A percentile compares a stretch with the other conserved stretches of the same genome.
Conservation (phyloP, 2,113 vertebrate species). For the Rhagologus leucostigma region DNA sequence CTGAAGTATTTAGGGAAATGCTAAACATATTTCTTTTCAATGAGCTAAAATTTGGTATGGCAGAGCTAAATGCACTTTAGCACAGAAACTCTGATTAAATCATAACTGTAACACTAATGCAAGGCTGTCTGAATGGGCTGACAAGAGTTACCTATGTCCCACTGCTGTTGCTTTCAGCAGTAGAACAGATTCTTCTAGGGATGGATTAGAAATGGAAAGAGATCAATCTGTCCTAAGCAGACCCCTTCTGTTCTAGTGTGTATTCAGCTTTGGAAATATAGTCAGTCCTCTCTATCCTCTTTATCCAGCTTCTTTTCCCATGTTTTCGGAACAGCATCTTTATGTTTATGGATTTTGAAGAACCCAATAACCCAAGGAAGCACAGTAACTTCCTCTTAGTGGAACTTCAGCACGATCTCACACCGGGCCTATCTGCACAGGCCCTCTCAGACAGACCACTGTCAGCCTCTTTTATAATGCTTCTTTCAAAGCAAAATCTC, state of each 20-base stretch:
- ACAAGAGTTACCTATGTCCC: neutral
- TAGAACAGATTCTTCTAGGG: neutral
- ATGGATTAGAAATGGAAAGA: neutral
- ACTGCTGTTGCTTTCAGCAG: neutral
- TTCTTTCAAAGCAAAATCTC: neutral
- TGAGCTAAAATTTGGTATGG: neutral
- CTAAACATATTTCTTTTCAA: neutral
- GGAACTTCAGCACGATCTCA: neutral
- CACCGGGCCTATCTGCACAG: rapidly evolving
- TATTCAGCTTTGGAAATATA: neutral
- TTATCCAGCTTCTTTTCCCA: neutral
- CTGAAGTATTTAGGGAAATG: neutral
- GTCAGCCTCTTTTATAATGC: no score
- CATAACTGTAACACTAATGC: neutral
- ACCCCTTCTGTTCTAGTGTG: neutral
- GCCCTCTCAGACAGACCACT: neutral
- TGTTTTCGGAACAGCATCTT: neutral
- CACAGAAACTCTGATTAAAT: neutral
- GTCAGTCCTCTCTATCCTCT: neutral
- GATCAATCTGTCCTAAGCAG: neutral
- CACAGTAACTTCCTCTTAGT: neutral
- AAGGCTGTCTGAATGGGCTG: neutral
- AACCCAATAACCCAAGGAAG: neutral
- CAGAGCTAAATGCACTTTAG: neutral
- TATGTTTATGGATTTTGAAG: neutral